These are phyloP conservation scores for Mallotus villosus DNA, from an alignment of 2,797 vertebrate genomes.

Conservation along the genomic window DNA sequence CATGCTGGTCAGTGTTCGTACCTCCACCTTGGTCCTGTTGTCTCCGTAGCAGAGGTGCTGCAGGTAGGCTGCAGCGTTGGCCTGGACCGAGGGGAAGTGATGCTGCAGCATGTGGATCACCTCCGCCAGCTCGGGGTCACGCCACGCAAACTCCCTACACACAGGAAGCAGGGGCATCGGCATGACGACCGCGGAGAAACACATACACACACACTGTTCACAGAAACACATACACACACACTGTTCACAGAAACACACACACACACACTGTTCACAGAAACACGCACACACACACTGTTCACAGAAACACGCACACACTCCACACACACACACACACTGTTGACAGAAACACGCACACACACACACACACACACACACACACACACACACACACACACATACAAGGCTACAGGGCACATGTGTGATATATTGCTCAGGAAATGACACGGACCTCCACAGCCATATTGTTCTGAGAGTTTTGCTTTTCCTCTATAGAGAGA, in stretches of 20 bases:
- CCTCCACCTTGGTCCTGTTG: slow-evolving; percentile 90
- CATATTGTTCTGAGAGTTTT: too few species aligned
- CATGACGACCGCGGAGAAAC: slow-evolving; percentile 2
- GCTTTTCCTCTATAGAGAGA: too few species aligned
- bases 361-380: not conserved
- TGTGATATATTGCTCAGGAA: not conserved
- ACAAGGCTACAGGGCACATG: not conserved
- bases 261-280: too few species aligned
- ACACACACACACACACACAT: not conserved
- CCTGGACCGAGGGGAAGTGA: slow-evolving; percentile 96
- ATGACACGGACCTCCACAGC: too few species aligned
- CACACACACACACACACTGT: not conserved
- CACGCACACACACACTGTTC: not conserved
- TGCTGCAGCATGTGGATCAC: slow-evolving; percentile 99
- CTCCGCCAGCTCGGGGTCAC: slow-evolving; percentile 91
- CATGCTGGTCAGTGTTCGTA: slow-evolving; percentile 51
- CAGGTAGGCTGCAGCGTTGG: slow-evolving; percentile 94
- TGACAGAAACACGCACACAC: not conserved
- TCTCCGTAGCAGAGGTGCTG: slow-evolving; percentile 97
- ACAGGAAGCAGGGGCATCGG: slow-evolving; percentile 41
- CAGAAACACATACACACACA: not conserved
- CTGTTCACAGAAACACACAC: too few species aligned
- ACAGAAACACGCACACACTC: not conserved
- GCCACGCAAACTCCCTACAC: slow-evolving; percentile 94
- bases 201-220: not conserved